These are phyloP conservation scores for Fringilla coelebs DNA, from an alignment of 2,797 vertebrate species.

Conservation along the genomic window DNA sequence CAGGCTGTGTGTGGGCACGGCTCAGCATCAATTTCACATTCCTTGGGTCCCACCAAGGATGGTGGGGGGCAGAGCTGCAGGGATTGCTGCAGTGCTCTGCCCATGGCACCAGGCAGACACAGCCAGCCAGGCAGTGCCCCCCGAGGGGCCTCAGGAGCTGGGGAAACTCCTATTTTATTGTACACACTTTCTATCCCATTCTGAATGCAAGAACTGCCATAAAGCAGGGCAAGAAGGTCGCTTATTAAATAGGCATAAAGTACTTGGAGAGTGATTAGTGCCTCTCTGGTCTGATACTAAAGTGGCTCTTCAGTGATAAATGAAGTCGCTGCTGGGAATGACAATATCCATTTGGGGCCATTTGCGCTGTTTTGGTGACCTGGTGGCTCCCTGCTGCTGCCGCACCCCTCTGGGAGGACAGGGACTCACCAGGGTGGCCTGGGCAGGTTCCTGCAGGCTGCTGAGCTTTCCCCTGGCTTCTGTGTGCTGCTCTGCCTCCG, in stretches of 20 bases:
- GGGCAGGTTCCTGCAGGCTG: not conserved
- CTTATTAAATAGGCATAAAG: not conserved
- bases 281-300: not conserved
- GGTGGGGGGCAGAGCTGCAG: not conserved
- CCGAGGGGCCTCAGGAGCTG: not conserved
- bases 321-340: not conserved
- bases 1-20: not conserved
- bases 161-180: no score
- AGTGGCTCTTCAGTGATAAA: not conserved
- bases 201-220: not conserved
- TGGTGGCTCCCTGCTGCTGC: not conserved
- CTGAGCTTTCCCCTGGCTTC: not conserved
- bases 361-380: fast-evolving
- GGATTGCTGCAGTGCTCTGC: not conserved
- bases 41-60: not conserved
- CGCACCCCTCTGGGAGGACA: not conserved
- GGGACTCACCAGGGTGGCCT: not conserved
- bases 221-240: not conserved
- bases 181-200: not conserved
- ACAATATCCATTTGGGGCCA: not conserved
- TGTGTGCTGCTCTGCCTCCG: not conserved
- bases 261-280: not conserved
- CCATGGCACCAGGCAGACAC: not conserved
- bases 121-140: not conserved
- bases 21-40: not conserved